These are phyloP conservation scores for Cryptotis parvus DNA, from an alignment of 2,113 vertebrate species.

Conservation along the genomic window DNA sequence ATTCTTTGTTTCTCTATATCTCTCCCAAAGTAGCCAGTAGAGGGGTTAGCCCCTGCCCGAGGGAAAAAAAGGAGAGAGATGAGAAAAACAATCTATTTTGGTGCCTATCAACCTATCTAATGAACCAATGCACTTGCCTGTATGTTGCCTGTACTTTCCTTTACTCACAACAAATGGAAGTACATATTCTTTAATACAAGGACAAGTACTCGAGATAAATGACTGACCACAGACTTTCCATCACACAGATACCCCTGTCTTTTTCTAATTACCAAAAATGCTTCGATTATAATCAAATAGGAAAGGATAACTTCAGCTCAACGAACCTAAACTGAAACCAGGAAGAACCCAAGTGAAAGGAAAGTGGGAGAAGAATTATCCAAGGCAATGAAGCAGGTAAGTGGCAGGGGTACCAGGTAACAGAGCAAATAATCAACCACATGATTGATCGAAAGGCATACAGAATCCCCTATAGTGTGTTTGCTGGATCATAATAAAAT, in stretches of 20 bases:
- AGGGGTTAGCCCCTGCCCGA: not conserved
- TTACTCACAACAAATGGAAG: not conserved
- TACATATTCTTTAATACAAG: not conserved
- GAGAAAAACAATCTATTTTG: not conserved
- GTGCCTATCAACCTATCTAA: not conserved
- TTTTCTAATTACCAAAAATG: not conserved
- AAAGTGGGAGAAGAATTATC: not conserved
- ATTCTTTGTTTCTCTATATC: not conserved
- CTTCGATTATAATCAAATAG: not conserved
- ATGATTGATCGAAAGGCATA: not conserved
- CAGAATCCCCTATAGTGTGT: not conserved
- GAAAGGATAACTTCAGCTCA: not conserved
- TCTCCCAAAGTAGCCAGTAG: not conserved
- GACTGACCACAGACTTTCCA: not conserved
- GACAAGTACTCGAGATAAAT: conserved; percentile 7
- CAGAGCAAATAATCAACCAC: not conserved
- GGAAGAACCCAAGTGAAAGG: not conserved
- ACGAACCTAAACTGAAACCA: not conserved
- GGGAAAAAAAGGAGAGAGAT: not conserved
- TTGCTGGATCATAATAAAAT: not conserved
- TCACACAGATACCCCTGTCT: not conserved
- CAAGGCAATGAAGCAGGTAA: not conserved
- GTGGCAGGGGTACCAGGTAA: not conserved
- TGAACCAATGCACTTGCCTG: not conserved
- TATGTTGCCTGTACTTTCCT: not conserved